phyloP scores from a whole-genome alignment of 2,888 invertebrate genomes.

The Apomyelois bistriatella region DNA sequence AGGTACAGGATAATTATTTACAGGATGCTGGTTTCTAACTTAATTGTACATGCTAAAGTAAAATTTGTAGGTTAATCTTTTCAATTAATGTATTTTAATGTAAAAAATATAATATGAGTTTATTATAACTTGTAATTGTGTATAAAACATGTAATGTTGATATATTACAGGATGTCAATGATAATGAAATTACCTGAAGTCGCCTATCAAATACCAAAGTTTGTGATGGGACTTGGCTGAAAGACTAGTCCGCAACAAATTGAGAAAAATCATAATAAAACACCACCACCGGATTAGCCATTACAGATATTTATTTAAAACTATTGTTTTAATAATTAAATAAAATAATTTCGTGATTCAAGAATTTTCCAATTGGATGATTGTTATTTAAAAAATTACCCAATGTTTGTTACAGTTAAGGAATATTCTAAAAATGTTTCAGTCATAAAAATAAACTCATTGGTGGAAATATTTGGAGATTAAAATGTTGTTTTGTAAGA shows the following conservation, averaged over 20 bases:
- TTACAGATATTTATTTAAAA: conserved; percentile 9
- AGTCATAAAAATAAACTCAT: not conserved
- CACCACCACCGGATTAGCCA: conserved; percentile 35
- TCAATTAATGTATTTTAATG: too few species aligned
- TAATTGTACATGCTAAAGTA: too few species aligned
- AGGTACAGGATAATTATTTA: too few species aligned
- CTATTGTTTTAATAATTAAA: not conserved
- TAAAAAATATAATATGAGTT: not conserved
- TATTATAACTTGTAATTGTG: not conserved
- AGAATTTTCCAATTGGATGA: not conserved
- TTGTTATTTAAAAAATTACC: not conserved
- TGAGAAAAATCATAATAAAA: conserved; percentile 32
- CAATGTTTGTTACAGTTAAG: not conserved
- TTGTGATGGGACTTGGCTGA: conserved; percentile 90
- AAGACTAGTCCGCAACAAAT: conserved; percentile 18
- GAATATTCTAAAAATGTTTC: not conserved
- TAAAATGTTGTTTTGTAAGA: conserved; percentile 9
- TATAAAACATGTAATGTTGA: conserved; percentile 9
- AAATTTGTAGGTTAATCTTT: too few species aligned
- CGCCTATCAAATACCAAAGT: conserved; percentile 91
- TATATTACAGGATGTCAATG: conserved; percentile 86
- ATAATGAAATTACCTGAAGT: conserved; percentile 92
- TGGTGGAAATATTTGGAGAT: conserved; percentile 3
- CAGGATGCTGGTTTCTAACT: too few species aligned
- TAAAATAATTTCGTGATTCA: not conserved